These are phyloP conservation scores for Tineola bisselliella DNA, from an alignment of 2,888 invertebrate species.

Conservation along the genomic window DNA sequence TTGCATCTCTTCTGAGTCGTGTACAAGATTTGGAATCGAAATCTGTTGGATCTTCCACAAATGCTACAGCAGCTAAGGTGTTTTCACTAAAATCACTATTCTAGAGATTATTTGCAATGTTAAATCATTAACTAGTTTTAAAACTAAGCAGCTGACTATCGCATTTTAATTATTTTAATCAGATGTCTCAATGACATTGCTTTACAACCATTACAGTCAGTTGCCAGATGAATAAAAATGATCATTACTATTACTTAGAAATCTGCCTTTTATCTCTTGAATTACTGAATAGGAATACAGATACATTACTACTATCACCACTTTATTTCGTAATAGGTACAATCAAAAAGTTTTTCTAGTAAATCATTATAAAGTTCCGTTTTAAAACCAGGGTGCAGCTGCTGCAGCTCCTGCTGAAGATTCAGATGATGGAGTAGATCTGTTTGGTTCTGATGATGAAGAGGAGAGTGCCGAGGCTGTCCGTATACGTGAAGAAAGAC, in stretches of 20 bases:
- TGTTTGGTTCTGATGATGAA: constrained; percentile 85
- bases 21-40: constrained; percentile 48
- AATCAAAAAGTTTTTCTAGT: not conserved
- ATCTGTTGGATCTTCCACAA: constrained; percentile 16
- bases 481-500: constrained; percentile 81
- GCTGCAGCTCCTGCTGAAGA: constrained; percentile 39
- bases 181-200: too few species aligned
- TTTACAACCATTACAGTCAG: too few species aligned
- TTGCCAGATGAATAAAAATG: too few species aligned
- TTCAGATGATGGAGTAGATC: constrained; percentile 80
- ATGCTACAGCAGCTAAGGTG: constrained; percentile 30
- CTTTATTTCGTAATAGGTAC: too few species aligned
- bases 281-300: too few species aligned
- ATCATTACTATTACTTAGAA: too few species aligned
- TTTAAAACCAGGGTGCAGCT: constrained; percentile 11
- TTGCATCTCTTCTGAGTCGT: constrained; percentile 55
- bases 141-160: too few species aligned
- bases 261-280: too few species aligned
- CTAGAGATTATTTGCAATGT: too few species aligned
- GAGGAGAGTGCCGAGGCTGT: constrained; percentile 79
- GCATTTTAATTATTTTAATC: too few species aligned
- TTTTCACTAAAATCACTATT: not conserved
- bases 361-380: not conserved
- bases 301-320: too few species aligned
- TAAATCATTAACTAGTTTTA: too few species aligned